Conservation (phyloP, 1,140 invertebrate species). For the Ostrea denselamellosa region DNA sequence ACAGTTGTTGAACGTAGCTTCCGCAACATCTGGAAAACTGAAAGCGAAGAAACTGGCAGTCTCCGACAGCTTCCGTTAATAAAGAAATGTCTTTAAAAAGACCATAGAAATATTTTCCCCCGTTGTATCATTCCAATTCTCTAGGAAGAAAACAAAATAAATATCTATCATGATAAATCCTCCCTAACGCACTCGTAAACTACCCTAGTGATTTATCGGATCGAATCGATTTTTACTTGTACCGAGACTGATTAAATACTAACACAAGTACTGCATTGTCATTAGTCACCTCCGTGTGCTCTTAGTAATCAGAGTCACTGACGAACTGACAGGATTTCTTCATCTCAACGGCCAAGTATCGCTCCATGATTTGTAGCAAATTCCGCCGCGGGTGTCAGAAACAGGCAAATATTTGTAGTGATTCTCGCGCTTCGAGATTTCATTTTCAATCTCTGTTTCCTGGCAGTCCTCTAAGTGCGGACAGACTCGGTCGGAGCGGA, state of each 20-base stretch:
- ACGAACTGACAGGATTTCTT: not conserved
- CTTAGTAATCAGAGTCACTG: not conserved
- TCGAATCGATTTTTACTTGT: not conserved
- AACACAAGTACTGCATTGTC: conserved; percentile 6
- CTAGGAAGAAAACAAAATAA: not conserved
- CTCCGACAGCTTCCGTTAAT: not conserved
- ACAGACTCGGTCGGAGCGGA: not conserved
- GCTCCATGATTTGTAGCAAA: conserved; percentile 16
- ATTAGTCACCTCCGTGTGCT: not conserved
- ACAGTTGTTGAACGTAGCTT: conserved; percentile 31
- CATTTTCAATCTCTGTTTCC: conserved; percentile 21
- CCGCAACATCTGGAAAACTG: not conserved
- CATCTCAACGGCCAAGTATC: conserved; percentile 19
- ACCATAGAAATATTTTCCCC: not conserved
- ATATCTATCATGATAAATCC: not conserved
- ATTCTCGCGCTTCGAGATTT: conserved; percentile 27
- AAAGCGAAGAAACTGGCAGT: not conserved
- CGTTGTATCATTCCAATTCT: not conserved
- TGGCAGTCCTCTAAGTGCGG: conserved; percentile 15
- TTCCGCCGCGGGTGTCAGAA: conserved; percentile 30
- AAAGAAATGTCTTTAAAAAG: not conserved
- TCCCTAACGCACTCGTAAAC: not conserved
- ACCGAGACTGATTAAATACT: conserved; percentile 11
- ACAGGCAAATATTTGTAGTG: conserved; percentile 25
- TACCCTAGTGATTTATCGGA: not conserved